phyloP scores from a whole-genome alignment of 2,888 invertebrate genomes.

The Limenitis camilla region DNA sequence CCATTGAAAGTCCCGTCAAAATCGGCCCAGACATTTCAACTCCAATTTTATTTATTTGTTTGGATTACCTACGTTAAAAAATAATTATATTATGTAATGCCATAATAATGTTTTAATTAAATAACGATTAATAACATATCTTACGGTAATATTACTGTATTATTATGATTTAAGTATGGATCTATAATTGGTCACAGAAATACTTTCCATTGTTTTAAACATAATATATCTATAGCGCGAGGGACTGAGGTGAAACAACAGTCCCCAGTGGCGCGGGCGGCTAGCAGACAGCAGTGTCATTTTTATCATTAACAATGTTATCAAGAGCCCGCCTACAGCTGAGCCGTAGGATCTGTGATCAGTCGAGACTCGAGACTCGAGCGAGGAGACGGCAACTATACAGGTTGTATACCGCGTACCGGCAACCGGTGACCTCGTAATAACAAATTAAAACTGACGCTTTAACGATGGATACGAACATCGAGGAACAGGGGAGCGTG shows the following conservation, averaged over 20 bases:
- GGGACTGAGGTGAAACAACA: slow-evolving; percentile 9
- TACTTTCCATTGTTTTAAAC: neutral
- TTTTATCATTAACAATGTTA: slow-evolving; percentile 66
- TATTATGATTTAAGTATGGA: no score
- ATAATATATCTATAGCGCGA: slow-evolving; percentile 1
- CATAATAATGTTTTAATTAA: no score
- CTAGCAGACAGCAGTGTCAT: slow-evolving; percentile 43
- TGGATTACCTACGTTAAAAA: no score
- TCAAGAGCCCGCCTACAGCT: slow-evolving; percentile 51
- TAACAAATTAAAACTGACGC: slow-evolving; percentile 33
- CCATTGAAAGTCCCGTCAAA: no score
- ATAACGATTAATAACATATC: no score
- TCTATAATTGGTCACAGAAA: neutral
- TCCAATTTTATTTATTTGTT: no score
- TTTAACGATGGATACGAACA: slow-evolving; percentile 30
- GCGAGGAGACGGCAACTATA: slow-evolving; percentile 25
- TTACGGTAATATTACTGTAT: no score
- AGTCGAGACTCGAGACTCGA: slow-evolving; percentile 42
- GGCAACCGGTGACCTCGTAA: slow-evolving; percentile 19
- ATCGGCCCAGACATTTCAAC: no score
- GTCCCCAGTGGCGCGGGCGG: slow-evolving; percentile 30
- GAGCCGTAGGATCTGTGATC: slow-evolving; percentile 43
- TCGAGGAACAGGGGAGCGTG: slow-evolving; percentile 49
- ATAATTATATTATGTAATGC: no score
- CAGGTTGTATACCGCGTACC: slow-evolving; percentile 21